Base-by-base conservation (phyloP, 2,888 invertebrate species). In the Epiblema foenella region DNA sequence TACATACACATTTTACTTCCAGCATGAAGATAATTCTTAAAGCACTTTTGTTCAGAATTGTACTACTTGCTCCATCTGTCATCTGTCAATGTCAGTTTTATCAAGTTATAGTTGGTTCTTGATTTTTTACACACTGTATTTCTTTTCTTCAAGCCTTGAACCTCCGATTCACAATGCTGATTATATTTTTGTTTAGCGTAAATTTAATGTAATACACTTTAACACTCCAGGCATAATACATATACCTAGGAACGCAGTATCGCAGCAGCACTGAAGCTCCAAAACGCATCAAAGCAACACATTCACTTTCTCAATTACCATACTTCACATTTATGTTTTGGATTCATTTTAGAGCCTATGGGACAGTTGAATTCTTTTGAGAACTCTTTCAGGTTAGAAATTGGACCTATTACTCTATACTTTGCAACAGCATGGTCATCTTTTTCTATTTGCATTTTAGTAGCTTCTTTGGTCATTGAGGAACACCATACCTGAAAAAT, bases 371-470 rank as follows among this genome's bases (percentile, higher is more conserved):
- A 98, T 77, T 96, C 96, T 56, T 95, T 90, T 15, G 97, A 94
- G 84, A 98, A 98, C 84, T 98, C 98, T 58, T 93, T 94, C 75
- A 97, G 93, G 86, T 98, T 98, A n/a, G 97, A 96, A 66, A 98
- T 91, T 0, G 98, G 96, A 0, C 98, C 98, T 74, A 97, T 96
- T 0, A 98, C 98, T 74, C 98, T 94, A 85, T 96, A 98, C 81
- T 96, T 96, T 1, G 98, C 96, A 0, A 98, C 97, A 15, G 98
- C 96, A 85, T 99, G 99, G 24, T 98, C 96, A 86, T 99, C 99
- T 84, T 98, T 98, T 83, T 98, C 97, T 77, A 99, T 96, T 87
- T 98, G 97, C 81, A 98, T 95, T 76, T 96, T 95, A 0, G 95
- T 95, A 0, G 97, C 96, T 89, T 98, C 98, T 78, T 97, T 96